These are phyloP conservation scores for Drosophila nannoptera DNA, from an alignment of 1,140 invertebrate genomes.

Conservation along the genomic window DNA sequence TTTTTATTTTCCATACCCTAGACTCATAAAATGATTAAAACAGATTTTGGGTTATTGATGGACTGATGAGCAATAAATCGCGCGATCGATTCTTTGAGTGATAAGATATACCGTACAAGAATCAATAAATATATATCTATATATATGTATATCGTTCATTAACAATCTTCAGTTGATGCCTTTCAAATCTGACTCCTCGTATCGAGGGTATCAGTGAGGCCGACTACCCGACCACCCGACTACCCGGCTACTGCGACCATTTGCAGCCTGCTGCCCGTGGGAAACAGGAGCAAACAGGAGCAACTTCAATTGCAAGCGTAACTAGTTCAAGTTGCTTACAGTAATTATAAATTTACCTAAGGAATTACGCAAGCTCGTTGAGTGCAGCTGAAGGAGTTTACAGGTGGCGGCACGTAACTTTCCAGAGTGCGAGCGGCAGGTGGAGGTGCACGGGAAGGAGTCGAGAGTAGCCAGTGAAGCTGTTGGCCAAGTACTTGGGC, in stretches of 20 bases:
- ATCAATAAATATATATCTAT: no score
- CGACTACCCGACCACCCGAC: no score
- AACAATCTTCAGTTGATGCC: no score
- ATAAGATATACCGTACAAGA: no score
- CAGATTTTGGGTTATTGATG: not conserved
- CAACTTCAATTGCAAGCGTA: slow-evolving; percentile 59
- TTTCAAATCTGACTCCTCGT: no score
- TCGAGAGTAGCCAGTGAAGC: slow-evolving; percentile 42
- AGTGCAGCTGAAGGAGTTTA: slow-evolving; percentile 46
- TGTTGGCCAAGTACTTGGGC: slow-evolving; percentile 20
- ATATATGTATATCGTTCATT: no score
- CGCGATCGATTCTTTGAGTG: no score
- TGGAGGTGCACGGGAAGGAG: slow-evolving; percentile 16
- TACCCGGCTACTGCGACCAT: not conserved
- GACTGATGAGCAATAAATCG: not conserved
- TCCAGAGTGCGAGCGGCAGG: slow-evolving; percentile 5
- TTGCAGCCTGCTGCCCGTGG: slow-evolving; percentile 19
- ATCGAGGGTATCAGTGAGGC: no score
- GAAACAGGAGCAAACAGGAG: slow-evolving; percentile 10
- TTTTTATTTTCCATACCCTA: slow-evolving; percentile 13
- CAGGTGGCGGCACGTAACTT: slow-evolving; percentile 28
- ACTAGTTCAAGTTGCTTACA: slow-evolving; percentile 72
- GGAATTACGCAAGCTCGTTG: slow-evolving; percentile 59
- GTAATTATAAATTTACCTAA: slow-evolving; percentile 76
- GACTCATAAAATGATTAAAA: not conserved